Percentiles rank a stretch among this genome's conserved stretches.
phyloP scores from a whole-genome alignment of 1,140 invertebrate genomes.

The Drosophila nigrodunni region DNA sequence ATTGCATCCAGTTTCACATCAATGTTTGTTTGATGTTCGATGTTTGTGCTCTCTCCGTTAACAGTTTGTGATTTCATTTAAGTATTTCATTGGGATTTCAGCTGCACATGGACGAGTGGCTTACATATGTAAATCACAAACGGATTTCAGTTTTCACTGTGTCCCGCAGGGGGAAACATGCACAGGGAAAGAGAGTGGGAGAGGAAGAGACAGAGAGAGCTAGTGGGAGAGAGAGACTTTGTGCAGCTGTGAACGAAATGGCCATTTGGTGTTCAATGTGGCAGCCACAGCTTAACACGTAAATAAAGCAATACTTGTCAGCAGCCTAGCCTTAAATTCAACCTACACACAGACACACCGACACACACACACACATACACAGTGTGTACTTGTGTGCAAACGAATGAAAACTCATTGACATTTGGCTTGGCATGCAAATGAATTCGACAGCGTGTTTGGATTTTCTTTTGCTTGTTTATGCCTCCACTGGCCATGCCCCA shows the following conservation, averaged over 20 bases:
- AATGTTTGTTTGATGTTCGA: constrained; percentile 49
- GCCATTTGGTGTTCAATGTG: constrained; percentile 68
- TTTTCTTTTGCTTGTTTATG: constrained; percentile 21
- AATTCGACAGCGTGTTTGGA: constrained; percentile 18
- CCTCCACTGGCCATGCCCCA: background rate
- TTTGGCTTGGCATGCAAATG: constrained; percentile 35
- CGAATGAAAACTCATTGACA: constrained; percentile 37
- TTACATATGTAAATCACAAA: constrained; percentile 55
- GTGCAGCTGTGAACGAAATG: constrained; percentile 53
- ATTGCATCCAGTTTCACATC: constrained; percentile 8
- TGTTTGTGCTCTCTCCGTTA: constrained; percentile 35
- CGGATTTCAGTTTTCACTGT: constrained; percentile 27
- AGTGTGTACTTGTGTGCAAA: constrained; percentile 16
- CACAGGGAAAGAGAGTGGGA: too few species aligned
- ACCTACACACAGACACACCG: constrained; percentile 16
- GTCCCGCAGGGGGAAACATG: background rate
- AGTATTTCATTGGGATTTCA: constrained; percentile 55
- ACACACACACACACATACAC: background rate
- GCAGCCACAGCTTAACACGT: constrained; percentile 53
- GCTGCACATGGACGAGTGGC: constrained; percentile 27
- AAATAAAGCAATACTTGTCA: constrained; percentile 35
- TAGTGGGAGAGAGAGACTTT: background rate
- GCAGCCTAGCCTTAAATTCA: background rate
- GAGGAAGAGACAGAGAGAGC: background rate
- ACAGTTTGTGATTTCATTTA: constrained; percentile 57